phyloP scores from a whole-genome alignment of 2,113 vertebrate genomes.

The Otocyon megalotis region DNA sequence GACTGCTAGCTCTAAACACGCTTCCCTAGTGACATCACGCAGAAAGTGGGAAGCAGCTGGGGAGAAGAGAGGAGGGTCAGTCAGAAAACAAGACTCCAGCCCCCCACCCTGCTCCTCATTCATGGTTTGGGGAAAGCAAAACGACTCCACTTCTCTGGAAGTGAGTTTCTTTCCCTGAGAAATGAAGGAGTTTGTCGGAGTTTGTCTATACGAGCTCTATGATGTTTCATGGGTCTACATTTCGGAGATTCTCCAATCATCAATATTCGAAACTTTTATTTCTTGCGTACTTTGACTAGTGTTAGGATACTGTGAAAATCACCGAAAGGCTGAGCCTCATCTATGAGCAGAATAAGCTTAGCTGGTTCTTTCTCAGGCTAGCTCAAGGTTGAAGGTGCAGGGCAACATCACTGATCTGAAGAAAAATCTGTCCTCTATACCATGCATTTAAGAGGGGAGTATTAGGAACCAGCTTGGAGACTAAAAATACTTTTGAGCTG shows the following conservation, averaged over 20 bases:
- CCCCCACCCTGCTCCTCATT: accelerated
- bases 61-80: neutral
- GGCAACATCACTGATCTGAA: neutral
- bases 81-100: neutral
- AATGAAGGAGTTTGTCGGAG: neutral
- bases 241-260: neutral
- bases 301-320: neutral
- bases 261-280: neutral
- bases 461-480: neutral
- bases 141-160: neutral
- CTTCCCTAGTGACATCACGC: neutral
- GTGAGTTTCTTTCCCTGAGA: neutral
- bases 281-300: neutral
- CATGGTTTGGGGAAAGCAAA: accelerated
- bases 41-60: neutral
- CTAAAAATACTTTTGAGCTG: neutral
- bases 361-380: neutral
- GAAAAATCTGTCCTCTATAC: neutral
- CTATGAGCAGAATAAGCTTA: neutral
- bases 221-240: neutral
- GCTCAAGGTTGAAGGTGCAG: neutral
- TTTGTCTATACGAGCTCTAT: neutral
- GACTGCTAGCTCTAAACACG: neutral
- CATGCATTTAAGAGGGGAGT: neutral
- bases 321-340: neutral